Base-by-base conservation (phyloP, 2,797 vertebrate genomes). In the Phrynocephalus forsythii region DNA sequence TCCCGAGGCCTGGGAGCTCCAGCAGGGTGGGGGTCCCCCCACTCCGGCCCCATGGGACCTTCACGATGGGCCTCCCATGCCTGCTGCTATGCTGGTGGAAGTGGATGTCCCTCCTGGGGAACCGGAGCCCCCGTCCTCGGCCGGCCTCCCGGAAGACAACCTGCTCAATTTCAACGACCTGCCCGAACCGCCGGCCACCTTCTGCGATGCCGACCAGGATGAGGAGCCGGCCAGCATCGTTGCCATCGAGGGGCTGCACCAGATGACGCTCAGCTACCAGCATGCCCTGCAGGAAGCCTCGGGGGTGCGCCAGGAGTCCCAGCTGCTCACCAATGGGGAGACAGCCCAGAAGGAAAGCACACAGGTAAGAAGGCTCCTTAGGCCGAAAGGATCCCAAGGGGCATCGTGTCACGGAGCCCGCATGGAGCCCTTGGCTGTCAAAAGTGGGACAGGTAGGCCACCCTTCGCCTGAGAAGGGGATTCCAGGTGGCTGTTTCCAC, bases 241-340 rank as follows among this genome's bases (percentile, higher is more conserved):
- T 89, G 97, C 97, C 1, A 96, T 97, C 60, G 96, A 95, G 0
- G 96, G 95, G 0, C 71, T 95, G 0, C 97, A 98, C 81, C 96
- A 97, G 92, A 97, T 97, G 91, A 97, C 97, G 84, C 96, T 98
- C 50, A 97, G 97, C 96, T 98, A 98, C 96, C 98, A 98, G 95
- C 97, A 96, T 86, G 96, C 96, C 60, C 94, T 98, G 91, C 97
- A 98, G 95, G 97, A 98, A 33, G 98, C 97, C 0, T 93, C 96
- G 2, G 96, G 91, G 0, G 93, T 95, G 3, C 94, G 94, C 86
- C 94, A 84, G 52, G 93, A 95, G 79, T 87, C 95, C 24, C 98
- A 98, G 90, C 96, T 97, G 94, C 97, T 99, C 96, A 99, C 98
- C 96, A 99, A 99, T 3, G 99, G 99, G 85, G 98, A 99, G 95